phyloP scores from a whole-genome alignment of 1,140 invertebrate genomes.

The Magallana gigas region DNA sequence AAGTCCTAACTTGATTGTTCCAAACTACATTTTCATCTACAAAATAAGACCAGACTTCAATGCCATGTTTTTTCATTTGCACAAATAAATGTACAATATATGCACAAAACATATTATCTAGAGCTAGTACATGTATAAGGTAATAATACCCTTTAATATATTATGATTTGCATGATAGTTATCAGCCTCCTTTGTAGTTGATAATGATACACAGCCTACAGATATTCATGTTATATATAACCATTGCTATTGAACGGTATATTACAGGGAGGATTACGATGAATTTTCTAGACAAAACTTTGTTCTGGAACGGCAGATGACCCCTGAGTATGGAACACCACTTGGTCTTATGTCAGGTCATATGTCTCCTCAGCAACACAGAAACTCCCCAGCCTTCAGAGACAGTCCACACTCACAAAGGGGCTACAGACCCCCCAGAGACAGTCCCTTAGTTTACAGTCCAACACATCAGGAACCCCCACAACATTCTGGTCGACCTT shows the following conservation, averaged over 20 bases:
- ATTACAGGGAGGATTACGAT: constrained; percentile 59
- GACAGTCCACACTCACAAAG: constrained; percentile 6
- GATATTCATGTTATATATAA: too few species aligned
- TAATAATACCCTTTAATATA: too few species aligned
- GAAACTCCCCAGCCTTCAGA: constrained; percentile 26
- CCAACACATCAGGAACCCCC: not conserved
- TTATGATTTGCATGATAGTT: too few species aligned
- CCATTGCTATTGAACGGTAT: not conserved
- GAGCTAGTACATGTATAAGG: too few species aligned
- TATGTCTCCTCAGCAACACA: constrained; percentile 28
- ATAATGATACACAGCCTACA: too few species aligned
- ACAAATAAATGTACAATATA: too few species aligned
- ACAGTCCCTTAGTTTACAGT: constrained; percentile 14
- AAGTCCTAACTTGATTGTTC: too few species aligned
- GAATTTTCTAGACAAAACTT: constrained; percentile 58
- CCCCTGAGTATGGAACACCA: constrained; percentile 16
- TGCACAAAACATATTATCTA: too few species aligned
- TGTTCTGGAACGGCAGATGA: not conserved
- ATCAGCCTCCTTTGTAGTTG: too few species aligned
- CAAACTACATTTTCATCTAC: too few species aligned
- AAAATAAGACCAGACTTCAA: too few species aligned
- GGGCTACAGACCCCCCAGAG: not conserved
- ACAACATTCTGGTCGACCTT: not conserved
- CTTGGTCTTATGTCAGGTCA: not conserved
- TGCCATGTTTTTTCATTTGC: too few species aligned